These are phyloP conservation scores for Dermatemys mawii DNA, from an alignment of 2,113 vertebrate genomes.

Conservation along the genomic window DNA sequence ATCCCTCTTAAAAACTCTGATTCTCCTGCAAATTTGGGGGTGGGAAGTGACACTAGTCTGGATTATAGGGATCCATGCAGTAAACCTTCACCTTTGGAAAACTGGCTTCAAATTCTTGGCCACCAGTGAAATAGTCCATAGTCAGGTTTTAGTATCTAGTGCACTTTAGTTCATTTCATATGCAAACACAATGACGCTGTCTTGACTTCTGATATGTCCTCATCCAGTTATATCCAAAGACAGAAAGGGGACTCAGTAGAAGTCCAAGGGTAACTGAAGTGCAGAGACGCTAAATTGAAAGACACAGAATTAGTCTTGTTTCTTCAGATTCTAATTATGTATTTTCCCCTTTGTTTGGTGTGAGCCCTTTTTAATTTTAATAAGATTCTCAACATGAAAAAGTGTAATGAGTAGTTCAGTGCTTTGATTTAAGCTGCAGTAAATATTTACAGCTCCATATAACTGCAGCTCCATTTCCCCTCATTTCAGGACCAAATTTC, in stretches of 20 bases:
- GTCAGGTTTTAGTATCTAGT: neutral
- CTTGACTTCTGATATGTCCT: neutral
- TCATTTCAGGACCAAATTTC: slow-evolving; percentile 53
- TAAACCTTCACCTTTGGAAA: accelerated
- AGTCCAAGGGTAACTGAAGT: slow-evolving; percentile 27
- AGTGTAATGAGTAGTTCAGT: slow-evolving; percentile 25
- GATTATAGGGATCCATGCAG: accelerated
- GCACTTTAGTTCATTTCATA: slow-evolving; percentile 12
- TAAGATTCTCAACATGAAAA: neutral
- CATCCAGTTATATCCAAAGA: neutral
- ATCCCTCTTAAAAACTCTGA: neutral
- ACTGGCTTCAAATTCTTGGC: neutral
- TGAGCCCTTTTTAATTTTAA: slow-evolving; percentile 43
- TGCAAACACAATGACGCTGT: slow-evolving; percentile 23
- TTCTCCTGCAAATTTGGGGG: accelerated
- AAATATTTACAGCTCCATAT: slow-evolving; percentile 67
- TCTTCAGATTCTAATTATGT: slow-evolving; percentile 54
- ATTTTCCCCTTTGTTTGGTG: slow-evolving; percentile 51
- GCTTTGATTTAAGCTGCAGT: slow-evolving; percentile 50
- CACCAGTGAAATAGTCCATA: neutral
- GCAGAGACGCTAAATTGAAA: slow-evolving; percentile 27
- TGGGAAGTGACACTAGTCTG: accelerated
- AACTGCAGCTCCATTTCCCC: slow-evolving; percentile 64
- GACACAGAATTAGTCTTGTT: slow-evolving; percentile 49
- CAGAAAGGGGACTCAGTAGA: slow-evolving; percentile 47